Evolutionary conservation across 2,113 vertebrate species (phyloP).

Genomic region (Sebastes fasciatus): DNA sequence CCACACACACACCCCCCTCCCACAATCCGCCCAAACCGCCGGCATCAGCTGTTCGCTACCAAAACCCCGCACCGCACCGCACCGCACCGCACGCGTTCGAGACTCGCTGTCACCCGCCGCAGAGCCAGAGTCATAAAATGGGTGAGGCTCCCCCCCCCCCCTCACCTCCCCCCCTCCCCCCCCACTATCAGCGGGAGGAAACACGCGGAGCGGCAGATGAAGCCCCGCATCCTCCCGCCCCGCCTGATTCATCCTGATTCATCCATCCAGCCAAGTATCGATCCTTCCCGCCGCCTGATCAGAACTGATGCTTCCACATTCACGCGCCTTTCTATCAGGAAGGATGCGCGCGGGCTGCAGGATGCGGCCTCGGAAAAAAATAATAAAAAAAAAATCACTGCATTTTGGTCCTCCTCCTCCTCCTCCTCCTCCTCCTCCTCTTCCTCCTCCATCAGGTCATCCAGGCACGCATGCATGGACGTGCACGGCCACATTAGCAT

Average conservation of each 20-base stretch:
- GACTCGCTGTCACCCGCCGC: conserved; percentile 18
- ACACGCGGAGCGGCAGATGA: conserved; percentile 19
- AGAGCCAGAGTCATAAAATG: conserved; percentile 50
- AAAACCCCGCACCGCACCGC: conserved; percentile 36
- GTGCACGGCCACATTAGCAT: conserved; percentile 35
- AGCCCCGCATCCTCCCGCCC: conserved; percentile 30
- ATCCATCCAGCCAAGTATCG: conserved; percentile 27
- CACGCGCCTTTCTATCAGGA: conserved; percentile 31
- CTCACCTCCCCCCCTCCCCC: fast-evolving
- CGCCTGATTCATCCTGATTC: conserved; percentile 5
- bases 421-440: conserved; percentile 23
- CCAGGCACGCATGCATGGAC: conserved; percentile 49
- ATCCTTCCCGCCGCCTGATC: not conserved
- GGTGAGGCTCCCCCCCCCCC: conserved; percentile 60
- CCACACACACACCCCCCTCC: too few species aligned
- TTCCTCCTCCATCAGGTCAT: conserved; percentile 42
- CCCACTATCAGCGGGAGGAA: not conserved
- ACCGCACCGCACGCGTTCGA: conserved; percentile 22
- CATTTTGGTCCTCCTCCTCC: conserved; percentile 49
- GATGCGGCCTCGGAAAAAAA: conserved; percentile 38
- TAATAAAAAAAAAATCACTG: conserved; percentile 54
- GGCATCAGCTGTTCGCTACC: conserved; percentile 55
- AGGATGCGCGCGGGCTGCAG: conserved; percentile 59
- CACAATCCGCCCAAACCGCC: conserved; percentile 44
- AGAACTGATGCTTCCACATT: conserved; percentile 13